A percentile compares a stretch with the other conserved stretches of the same genome.
These are phyloP conservation scores for Drosophila obscura DNA, from an alignment of 1,140 invertebrate genomes.

Conservation along the genomic window DNA sequence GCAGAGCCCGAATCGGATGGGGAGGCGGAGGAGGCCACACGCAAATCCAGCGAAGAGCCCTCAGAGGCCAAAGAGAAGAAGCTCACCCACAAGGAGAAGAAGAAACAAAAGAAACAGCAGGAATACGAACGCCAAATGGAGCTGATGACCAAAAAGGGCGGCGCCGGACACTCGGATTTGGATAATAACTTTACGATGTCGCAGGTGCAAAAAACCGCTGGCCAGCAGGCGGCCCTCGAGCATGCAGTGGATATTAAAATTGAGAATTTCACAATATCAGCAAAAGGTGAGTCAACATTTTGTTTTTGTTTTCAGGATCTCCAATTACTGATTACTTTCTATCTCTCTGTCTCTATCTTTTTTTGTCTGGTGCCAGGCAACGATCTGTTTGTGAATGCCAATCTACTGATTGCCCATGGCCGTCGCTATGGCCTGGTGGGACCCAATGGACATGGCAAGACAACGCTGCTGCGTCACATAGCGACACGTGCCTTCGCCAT, in stretches of 20 bases:
- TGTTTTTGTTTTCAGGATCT: neutral
- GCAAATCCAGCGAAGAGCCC: conserved; percentile 49
- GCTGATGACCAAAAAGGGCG: conserved; percentile 93
- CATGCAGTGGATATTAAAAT: conserved; percentile 99
- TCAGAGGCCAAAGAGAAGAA: conserved; percentile 87
- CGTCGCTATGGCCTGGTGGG: conserved; percentile 98
- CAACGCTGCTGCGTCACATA: conserved; percentile 97
- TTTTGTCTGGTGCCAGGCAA: conserved; percentile 87
- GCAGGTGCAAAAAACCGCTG: conserved; percentile 93
- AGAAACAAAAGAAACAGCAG: conserved; percentile 96
- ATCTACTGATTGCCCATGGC: conserved; percentile 95
- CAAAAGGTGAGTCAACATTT: conserved; percentile 91
- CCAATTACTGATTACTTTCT: neutral
- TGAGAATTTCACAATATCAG: conserved; percentile 99
- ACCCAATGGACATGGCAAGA: conserved; percentile 99
- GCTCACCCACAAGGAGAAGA: conserved; percentile 96
- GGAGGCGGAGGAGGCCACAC: conserved; percentile 15
- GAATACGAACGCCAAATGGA: conserved; percentile 97
- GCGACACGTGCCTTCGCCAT: conserved; percentile 94
- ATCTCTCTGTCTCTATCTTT: neutral
- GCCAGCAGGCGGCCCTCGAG: conserved; percentile 93
- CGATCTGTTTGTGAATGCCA: conserved; percentile 98
- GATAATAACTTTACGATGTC: conserved; percentile 98
- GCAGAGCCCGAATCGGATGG: conserved; percentile 33
- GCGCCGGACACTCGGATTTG: conserved; percentile 93